Conservation (phyloP, 2,113 vertebrate species). For the Orcinus orca region DNA sequence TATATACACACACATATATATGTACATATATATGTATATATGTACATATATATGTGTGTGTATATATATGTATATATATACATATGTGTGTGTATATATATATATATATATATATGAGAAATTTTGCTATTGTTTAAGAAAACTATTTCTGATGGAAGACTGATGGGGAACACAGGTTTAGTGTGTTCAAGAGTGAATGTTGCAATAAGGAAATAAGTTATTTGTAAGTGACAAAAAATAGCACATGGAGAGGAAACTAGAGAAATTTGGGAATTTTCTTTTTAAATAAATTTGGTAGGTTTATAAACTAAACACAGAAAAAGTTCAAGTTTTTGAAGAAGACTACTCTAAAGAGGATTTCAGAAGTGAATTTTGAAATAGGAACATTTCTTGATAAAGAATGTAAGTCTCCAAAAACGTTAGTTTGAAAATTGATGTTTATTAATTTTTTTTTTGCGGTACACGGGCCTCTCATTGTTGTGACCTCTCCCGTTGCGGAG, state of each 20-base stretch:
- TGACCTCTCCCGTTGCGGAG: no score
- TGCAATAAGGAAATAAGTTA: not conserved
- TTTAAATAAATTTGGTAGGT: not conserved
- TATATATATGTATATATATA: not conserved
- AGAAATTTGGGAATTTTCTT: not conserved
- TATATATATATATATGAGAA: not conserved
- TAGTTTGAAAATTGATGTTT: not conserved
- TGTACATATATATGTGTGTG: no score
- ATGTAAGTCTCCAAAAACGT: not conserved
- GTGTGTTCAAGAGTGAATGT: not conserved
- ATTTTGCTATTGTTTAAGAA: not conserved
- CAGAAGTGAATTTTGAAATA: not conserved
- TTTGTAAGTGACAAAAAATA: not conserved
- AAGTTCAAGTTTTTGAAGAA: not conserved
- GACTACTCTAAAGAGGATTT: not conserved
- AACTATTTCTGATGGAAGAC: not conserved
- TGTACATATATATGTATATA: not conserved
- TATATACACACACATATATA: no score
- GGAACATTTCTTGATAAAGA: not conserved
- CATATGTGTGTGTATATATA: fast-evolving
- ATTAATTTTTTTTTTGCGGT: not conserved
- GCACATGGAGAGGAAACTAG: not conserved
- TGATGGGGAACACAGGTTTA: not conserved
- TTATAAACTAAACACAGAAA: not conserved
- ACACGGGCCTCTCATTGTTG: no score